Percentiles rank a stretch among this genome's conserved stretches.
phyloP scores from a whole-genome alignment of 2,888 invertebrate species.

The Andrena chrysosceles region DNA sequence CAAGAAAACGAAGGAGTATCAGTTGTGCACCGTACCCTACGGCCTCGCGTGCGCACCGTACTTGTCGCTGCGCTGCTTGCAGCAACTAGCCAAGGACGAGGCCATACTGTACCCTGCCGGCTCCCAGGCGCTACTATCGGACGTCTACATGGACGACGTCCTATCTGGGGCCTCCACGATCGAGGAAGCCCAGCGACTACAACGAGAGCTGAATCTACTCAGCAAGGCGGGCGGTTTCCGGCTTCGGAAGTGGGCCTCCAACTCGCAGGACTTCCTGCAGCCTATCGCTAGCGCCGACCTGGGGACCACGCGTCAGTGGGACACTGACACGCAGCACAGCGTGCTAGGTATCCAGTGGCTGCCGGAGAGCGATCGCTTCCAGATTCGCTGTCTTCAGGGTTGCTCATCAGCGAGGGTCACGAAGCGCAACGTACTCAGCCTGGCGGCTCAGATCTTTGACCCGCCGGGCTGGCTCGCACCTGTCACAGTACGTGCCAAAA shows the following conservation, averaged over 20 bases:
- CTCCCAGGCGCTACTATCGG: constrained; percentile 20
- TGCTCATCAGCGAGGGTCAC: not conserved
- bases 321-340: not conserved
- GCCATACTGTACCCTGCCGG: constrained; percentile 41
- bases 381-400: not conserved
- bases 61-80: constrained; percentile 34
- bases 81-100: constrained; percentile 51
- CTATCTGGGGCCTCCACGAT: constrained; percentile 44
- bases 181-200: not conserved
- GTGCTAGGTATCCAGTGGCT: constrained; percentile 54
- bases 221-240: constrained; percentile 55
- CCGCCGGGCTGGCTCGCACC: constrained; percentile 56
- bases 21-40: constrained; percentile 48
- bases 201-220: constrained; percentile 26
- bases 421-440: constrained; percentile 45
- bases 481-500: constrained; percentile 52
- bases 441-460: constrained; percentile 55
- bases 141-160: constrained; percentile 64
- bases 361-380: constrained; percentile 30
- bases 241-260: constrained; percentile 28
- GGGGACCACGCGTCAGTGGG: not conserved
- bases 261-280: not conserved
- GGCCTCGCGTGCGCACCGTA: constrained; percentile 43
- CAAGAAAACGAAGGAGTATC: constrained; percentile 12
- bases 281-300: not conserved